These are phyloP conservation scores for Saccopteryx bilineata DNA, from an alignment of 2,113 vertebrate genomes.

Conservation along the genomic window DNA sequence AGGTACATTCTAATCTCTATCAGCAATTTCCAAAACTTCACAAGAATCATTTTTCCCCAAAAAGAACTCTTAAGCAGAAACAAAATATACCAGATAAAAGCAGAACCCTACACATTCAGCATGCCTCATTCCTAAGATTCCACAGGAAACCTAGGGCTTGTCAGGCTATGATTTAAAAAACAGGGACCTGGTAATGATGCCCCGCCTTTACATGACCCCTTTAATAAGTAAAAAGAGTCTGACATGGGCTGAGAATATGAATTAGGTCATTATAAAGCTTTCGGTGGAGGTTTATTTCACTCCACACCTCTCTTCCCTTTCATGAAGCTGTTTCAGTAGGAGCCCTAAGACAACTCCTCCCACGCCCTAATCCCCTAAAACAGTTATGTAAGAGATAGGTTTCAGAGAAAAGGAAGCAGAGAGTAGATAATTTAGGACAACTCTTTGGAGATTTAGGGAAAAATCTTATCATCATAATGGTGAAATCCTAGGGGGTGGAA, in stretches of 20 bases:
- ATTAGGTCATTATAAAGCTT: background rate
- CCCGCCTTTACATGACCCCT: background rate
- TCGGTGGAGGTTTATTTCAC: background rate
- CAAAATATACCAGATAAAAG: background rate
- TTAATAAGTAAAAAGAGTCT: background rate
- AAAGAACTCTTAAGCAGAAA: conserved; percentile 46
- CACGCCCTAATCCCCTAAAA: background rate
- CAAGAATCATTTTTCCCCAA: background rate
- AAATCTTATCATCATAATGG: background rate
- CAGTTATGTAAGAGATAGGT: background rate
- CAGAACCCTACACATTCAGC: background rate
- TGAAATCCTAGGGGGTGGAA: background rate
- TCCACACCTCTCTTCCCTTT: background rate
- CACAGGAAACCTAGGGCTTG: background rate
- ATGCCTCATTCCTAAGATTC: background rate
- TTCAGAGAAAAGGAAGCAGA: background rate
- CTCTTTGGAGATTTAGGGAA: background rate
- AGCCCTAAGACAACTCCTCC: background rate
- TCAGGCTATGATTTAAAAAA: background rate
- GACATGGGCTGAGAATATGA: background rate
- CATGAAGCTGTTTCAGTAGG: background rate
- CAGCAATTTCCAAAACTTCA: conserved; percentile 29
- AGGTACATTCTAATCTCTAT: conserved; percentile 17
- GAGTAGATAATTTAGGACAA: background rate
- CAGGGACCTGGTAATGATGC: background rate